Base-by-base conservation (phyloP, 2,113 vertebrate species). In the Ploceus nigricollis region DNA sequence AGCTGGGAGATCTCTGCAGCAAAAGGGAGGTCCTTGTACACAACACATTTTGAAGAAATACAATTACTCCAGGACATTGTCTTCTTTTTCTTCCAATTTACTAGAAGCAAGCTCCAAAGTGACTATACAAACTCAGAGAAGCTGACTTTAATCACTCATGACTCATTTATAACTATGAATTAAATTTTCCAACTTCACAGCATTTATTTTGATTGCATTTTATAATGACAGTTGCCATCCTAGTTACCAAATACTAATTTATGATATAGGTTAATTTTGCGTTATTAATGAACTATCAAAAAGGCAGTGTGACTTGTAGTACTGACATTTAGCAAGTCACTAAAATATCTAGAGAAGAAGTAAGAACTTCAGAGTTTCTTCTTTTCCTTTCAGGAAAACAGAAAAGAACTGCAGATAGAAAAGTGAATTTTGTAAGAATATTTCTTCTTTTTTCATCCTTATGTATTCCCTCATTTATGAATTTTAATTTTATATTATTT, bases 151-250 rank as follows among this genome's bases (percentile, higher is more conserved):
- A 60, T 86, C 48, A 73, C 45, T 53, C 1, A 3, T 93, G 76
- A 94, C 64, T 93, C 93, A 91, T 94, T 92, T 84, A 40, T 89
- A 82, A 54, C 77, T 63, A 47, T 60, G 75, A 95, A 92, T 63
- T 84, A 72, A 58, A 73, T 81, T 91, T 96, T 89, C 90, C 69
- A 57, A 48, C 45, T 94, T 92, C 48, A 70, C 50, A 63, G 72
- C 77, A 54, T 90, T 89, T 90, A 75, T 82, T 88, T 95, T 89
- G 88, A 82, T 93, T 87, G 48, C 48, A 30, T 90, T 90, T 95
- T 77, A 58, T 82, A 71, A 93, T 82, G 89, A 65, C 51, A 81
- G 71, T 73, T 73, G 44, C 47, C 57, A 45, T 80, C 66, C 35
- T 69, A 77, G 77, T 83, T 93, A 72, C 72, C 47, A 96, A 91